A percentile compares a stretch with the other conserved stretches of the same genome.
Evolutionary conservation across 2,888 invertebrate species (phyloP).

Genomic region (Drosophila mettleri): DNA sequence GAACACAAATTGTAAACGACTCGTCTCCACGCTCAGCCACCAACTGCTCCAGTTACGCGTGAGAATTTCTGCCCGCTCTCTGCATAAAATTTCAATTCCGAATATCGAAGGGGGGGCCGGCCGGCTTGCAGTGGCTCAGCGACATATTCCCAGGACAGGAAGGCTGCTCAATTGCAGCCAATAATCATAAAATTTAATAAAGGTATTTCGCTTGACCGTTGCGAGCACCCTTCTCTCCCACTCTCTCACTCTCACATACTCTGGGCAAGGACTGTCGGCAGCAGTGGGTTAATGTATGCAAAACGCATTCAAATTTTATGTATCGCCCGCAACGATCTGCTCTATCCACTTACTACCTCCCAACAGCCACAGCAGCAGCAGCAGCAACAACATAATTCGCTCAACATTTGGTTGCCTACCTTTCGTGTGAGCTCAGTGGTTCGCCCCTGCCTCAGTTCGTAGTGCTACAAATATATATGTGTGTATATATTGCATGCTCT

Average conservation of each 20-base stretch:
- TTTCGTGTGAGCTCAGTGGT: constrained; percentile 39
- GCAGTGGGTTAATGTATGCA: constrained; percentile 85
- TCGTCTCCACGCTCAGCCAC: constrained; percentile 36
- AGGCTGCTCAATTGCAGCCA: constrained; percentile 75
- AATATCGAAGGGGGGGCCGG: constrained; percentile 34
- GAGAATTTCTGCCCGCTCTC: constrained; percentile 74
- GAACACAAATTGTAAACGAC: constrained; percentile 74
- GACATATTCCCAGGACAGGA: constrained; percentile 67
- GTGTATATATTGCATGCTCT: constrained; percentile 66
- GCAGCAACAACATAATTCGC: constrained; percentile 72
- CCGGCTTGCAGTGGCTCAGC: constrained; percentile 8
- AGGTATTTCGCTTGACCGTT: constrained; percentile 70
- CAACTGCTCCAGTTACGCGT: constrained; percentile 82
- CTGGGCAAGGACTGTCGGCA: constrained; percentile 33
- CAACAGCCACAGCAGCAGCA: constrained; percentile 2
- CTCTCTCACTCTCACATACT: background rate
- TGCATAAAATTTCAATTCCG: constrained; percentile 82
- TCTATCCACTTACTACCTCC: constrained; percentile 17
- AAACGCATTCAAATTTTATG: constrained; percentile 85
- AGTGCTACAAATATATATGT: constrained; percentile 27
- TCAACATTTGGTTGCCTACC: constrained; percentile 52
- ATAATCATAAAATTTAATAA: constrained; percentile 82
- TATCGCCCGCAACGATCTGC: constrained; percentile 83
- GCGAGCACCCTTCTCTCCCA: background rate
- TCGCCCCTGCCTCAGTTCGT: constrained; percentile 23